Percentiles rank a stretch among this genome's conserved stretches.
phyloP scores from a whole-genome alignment of 1,140 invertebrate species.

The Caerostris extrusa region DNA sequence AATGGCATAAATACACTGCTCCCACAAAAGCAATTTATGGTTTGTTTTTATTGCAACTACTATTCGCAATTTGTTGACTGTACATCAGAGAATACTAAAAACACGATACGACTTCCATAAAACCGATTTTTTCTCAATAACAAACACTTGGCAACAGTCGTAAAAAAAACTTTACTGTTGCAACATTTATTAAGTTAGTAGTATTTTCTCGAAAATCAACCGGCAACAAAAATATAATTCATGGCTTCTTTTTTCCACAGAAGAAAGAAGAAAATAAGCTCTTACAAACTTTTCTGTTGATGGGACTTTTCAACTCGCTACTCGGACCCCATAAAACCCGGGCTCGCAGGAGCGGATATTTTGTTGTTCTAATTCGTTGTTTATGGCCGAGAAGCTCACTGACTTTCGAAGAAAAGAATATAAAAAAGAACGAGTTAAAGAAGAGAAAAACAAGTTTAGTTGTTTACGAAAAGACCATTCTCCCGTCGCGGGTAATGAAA shows the following conservation, averaged over 20 bases:
- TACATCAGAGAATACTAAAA: too few species aligned
- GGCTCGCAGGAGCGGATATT: neutral
- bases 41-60: too few species aligned
- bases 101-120: neutral
- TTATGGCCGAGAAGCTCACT: neutral
- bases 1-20: too few species aligned
- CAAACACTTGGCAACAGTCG: neutral
- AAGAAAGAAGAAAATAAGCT: too few species aligned
- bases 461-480: neutral
- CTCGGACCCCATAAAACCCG: neutral
- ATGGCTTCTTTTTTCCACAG: neutral
- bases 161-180: neutral
- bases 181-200: neutral
- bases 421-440: too few species aligned
- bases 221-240: neutral
- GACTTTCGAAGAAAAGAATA: neutral
- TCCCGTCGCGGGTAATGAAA: neutral
- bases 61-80: too few species aligned
- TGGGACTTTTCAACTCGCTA: too few species aligned
- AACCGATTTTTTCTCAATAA: neutral
- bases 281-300: neutral
- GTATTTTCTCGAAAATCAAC: neutral
- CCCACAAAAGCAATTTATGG: too few species aligned
- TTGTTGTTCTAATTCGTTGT: constrained; percentile 21
- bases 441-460: neutral